Evolutionary conservation across 2,113 vertebrate species (phyloP).

Genomic region (Zosterops lateralis): DNA sequence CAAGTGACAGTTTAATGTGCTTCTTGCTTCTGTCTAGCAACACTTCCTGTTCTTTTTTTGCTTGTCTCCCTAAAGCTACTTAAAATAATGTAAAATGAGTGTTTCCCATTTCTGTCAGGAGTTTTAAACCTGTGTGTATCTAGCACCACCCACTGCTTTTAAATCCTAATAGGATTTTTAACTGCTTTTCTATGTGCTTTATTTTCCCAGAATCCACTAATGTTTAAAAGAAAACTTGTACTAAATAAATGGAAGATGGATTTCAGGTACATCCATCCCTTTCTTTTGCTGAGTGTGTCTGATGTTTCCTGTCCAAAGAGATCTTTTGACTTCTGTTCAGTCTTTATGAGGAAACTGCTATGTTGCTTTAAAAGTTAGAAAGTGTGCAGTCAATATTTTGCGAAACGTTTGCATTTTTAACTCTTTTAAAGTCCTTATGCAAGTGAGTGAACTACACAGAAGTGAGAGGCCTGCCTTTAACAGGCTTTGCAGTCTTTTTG

Average conservation of each 20-base stretch:
- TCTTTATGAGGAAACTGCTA: background rate
- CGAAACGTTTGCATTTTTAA: background rate
- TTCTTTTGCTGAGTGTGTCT: background rate
- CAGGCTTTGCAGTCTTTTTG: background rate
- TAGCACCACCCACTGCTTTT: background rate
- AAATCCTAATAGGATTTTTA: background rate
- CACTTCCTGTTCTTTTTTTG: background rate
- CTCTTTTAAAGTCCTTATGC: background rate
- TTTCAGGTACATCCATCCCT: background rate
- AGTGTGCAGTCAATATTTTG: background rate
- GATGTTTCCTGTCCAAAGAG: background rate
- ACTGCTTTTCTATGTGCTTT: slow-evolving; percentile 34
- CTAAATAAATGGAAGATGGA: slow-evolving; percentile 12
- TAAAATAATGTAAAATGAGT: background rate
- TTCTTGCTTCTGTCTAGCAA: background rate
- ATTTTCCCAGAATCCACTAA: slow-evolving; percentile 8
- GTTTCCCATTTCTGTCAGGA: background rate
- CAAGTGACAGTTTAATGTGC: background rate
- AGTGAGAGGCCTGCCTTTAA: background rate
- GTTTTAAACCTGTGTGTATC: background rate
- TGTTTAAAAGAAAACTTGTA: background rate
- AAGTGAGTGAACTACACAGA: background rate
- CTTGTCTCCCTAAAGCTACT: background rate
- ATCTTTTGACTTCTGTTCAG: background rate
- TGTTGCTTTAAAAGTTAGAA: background rate